phyloP scores from a whole-genome alignment of 2,113 vertebrate genomes.

The Camelus dromedarius region DNA sequence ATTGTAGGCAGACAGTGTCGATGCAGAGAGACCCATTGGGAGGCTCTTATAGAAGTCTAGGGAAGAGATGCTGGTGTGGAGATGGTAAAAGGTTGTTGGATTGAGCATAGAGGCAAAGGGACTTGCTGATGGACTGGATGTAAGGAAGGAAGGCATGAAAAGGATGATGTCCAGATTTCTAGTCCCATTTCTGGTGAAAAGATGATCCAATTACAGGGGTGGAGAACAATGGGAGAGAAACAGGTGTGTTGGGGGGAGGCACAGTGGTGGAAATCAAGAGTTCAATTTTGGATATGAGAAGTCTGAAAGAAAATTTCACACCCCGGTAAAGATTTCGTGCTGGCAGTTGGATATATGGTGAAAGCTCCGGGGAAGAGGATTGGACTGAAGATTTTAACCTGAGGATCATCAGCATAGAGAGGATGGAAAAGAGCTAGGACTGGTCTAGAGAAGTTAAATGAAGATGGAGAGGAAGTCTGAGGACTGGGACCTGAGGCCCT shows the following conservation, averaged over 20 bases:
- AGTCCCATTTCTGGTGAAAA: not conserved
- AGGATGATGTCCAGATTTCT: not conserved
- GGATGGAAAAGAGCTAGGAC: not conserved
- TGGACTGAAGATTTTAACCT: not conserved
- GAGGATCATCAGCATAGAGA: not conserved
- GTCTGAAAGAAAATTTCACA: not conserved
- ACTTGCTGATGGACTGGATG: not conserved
- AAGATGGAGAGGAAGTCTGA: not conserved
- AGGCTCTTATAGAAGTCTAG: not conserved
- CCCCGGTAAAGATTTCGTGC: not conserved
- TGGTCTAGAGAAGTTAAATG: not conserved
- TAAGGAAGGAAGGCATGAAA: not conserved
- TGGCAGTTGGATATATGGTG: not conserved
- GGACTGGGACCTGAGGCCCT: not conserved
- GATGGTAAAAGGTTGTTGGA: not conserved
- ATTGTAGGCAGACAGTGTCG: not conserved
- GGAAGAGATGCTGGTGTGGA: not conserved
- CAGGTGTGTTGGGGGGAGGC: not conserved
- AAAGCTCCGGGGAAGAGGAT: not conserved
- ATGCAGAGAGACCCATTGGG: not conserved
- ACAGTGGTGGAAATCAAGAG: not conserved
- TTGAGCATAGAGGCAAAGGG: not conserved
- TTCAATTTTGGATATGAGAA: not conserved
- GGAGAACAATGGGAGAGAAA: not conserved
- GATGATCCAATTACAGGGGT: not conserved